Base-by-base conservation (phyloP, 2,113 vertebrate species). In the Ariopsis seemanni region DNA sequence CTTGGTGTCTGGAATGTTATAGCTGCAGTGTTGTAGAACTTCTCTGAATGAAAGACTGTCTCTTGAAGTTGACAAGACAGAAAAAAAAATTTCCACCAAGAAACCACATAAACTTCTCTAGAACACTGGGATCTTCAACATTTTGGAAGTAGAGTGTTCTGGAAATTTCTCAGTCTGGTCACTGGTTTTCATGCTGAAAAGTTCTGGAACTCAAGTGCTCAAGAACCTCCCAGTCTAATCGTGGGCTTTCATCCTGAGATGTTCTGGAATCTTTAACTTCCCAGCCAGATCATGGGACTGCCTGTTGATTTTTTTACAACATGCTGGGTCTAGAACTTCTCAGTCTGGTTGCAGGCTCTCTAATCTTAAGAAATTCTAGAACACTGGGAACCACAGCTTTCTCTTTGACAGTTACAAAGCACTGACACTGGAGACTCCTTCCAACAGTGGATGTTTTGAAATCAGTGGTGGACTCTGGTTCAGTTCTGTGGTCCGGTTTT, bases 401-500 rank as follows among this genome's bases (percentile, higher is more conserved):
- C 25, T 20, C 42, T 22, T 50, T 48, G 34, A 48, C 18, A 9
- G 14, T 74, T 20, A 48, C 18, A 74, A 74, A 74, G 71, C 71
- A 25, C 9, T 22, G 27, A 60, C 55, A 60, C 55, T 81, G 55
- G 27, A 80, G 78, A 42, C 9, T 81, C 57, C 27, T 81, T 81
- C 17, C 55, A 81, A 5, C 15, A 10, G 53, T 27, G 20, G 4
- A 5, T 25, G 20, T 57, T 80, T 30, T 57, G 20, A 34, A 80
- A 34, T 30, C 55, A 27, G 7, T 18, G n/a, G 14, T 34, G n/a
- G 25, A 27, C 12, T 72, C 34, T 34, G 69, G 30, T 42, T 67
- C 30, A 57, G 34, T 79, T 75, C 53, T 55, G 58, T 12, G 84
- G 79, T 85, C 53, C 74, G 63, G 67, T 34, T 86, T 69, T 62